Conservation (phyloP, 1,140 invertebrate species). For the Sitodiplosis mosellana region DNA sequence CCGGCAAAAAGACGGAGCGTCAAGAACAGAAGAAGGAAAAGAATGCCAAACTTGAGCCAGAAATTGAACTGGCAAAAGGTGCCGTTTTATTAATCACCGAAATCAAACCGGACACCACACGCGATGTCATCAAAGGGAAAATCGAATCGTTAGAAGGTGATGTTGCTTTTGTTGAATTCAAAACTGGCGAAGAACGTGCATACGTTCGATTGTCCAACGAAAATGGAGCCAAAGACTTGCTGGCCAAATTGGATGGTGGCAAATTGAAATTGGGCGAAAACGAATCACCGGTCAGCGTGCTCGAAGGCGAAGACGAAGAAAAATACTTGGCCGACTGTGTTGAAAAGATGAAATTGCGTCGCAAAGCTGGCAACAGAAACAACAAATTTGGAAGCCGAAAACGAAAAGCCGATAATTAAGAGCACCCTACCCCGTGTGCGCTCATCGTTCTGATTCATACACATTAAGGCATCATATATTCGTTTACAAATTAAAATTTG, state of each 20-base stretch:
- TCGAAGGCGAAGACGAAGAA: conserved; percentile 51
- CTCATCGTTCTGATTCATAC: too few species aligned
- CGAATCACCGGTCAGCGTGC: conserved; percentile 33
- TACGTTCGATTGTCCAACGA: conserved; percentile 49
- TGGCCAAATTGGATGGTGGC: conserved; percentile 40
- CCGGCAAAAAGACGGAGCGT: conserved; percentile 47
- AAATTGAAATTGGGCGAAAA: conserved; percentile 31
- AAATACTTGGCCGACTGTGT: conserved; percentile 41
- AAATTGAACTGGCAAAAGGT: conserved; percentile 39
- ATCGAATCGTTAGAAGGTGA: conserved; percentile 38
- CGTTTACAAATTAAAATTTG: too few species aligned
- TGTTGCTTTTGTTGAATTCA: conserved; percentile 57
- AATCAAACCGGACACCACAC: conserved; percentile 35
- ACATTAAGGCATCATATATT: too few species aligned
- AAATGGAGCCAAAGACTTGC: conserved; percentile 40
- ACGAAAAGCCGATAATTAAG: background rate
- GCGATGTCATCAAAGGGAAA: conserved; percentile 51
- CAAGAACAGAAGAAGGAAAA: conserved; percentile 35
- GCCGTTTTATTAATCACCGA: conserved; percentile 47
- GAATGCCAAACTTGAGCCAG: conserved; percentile 16
- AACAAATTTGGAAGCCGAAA: conserved; percentile 3
- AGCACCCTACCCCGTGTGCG: too few species aligned
- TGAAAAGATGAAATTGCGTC: conserved; percentile 36
- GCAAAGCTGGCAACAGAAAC: conserved; percentile 26
- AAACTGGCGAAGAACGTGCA: conserved; percentile 48